Conservation (phyloP, 2,113 vertebrate genomes). For the Entomyzon cyanotis region DNA sequence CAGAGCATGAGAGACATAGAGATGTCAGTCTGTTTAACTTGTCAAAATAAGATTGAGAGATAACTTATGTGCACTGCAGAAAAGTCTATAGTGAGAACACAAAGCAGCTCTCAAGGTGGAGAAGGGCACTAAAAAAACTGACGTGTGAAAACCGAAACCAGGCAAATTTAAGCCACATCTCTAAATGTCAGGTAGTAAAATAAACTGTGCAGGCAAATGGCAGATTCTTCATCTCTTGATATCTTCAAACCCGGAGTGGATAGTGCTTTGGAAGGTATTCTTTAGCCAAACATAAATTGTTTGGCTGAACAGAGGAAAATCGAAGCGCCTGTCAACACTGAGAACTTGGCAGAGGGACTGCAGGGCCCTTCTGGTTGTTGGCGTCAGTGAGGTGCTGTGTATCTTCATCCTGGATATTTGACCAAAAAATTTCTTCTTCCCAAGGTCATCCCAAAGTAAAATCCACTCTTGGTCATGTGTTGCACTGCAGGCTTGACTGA, state of each 20-base stretch:
- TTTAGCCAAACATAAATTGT: background rate
- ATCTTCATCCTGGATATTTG: background rate
- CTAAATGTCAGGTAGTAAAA: slow-evolving; percentile 27
- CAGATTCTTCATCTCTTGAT: background rate
- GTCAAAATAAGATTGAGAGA: slow-evolving; percentile 18
- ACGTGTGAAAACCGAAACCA: background rate
- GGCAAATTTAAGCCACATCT: background rate
- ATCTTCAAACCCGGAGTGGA: background rate
- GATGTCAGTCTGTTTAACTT: slow-evolving; percentile 10
- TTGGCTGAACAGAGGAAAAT: slow-evolving; percentile 3
- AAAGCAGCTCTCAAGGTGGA: background rate
- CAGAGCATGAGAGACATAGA: background rate
- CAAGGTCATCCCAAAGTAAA: background rate
- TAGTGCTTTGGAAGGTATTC: background rate
- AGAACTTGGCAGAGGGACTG: background rate
- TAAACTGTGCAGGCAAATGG: background rate
- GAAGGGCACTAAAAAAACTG: background rate
- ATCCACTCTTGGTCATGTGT: background rate
- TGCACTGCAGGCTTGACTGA: background rate
- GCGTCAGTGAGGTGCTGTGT: accelerated
- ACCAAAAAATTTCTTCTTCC: background rate
- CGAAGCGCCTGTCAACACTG: background rate
- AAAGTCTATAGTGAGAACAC: background rate
- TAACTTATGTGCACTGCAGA: background rate
- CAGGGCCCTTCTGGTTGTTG: background rate